A percentile compares a stretch with the other conserved stretches of the same genome.
phyloP scores from a whole-genome alignment of 2,888 invertebrate genomes.

The Noctuana brunneofusca region DNA sequence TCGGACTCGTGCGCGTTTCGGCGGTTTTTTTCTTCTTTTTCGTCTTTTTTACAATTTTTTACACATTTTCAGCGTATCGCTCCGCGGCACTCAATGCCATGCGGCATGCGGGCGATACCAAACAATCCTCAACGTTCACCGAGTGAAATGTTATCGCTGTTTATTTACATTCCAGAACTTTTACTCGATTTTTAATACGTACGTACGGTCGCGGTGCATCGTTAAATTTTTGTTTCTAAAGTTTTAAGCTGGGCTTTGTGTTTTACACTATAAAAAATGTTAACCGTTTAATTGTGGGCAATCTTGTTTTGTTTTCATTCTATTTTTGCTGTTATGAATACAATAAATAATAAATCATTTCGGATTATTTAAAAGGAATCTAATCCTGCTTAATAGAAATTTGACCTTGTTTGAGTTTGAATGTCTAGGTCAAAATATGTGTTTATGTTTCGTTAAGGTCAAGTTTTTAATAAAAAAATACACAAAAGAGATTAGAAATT shows the following conservation, averaged over 20 bases:
- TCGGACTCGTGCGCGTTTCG: background rate
- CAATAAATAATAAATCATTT: too few relatives aligned
- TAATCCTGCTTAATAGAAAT: too few relatives aligned
- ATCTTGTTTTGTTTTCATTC: background rate
- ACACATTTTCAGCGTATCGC: slow-evolving; percentile 42
- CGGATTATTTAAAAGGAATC: too few relatives aligned
- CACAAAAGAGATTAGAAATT: too few relatives aligned
- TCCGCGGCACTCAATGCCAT: slow-evolving; percentile 43
- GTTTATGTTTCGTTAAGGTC: too few relatives aligned
- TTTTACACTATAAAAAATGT: background rate
- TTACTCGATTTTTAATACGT: slow-evolving; percentile 25
- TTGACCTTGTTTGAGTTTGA: too few relatives aligned
- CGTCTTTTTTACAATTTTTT: slow-evolving; percentile 37
- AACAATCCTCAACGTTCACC: slow-evolving; percentile 20
- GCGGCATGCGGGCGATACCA: slow-evolving; percentile 25
- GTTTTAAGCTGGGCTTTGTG: background rate
- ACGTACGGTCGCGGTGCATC: slow-evolving; percentile 1
- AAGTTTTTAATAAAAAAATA: too few relatives aligned
- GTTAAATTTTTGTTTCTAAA: background rate
- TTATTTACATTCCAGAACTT: slow-evolving; percentile 31
- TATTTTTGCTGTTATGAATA: too few relatives aligned
- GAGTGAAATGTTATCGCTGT: slow-evolving; percentile 29
- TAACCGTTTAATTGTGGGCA: too few relatives aligned
- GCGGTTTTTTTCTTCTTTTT: background rate
- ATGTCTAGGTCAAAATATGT: too few relatives aligned